Base-by-base conservation (phyloP, 2,797 vertebrate species). In the Hyperoplus lanceolatus region DNA sequence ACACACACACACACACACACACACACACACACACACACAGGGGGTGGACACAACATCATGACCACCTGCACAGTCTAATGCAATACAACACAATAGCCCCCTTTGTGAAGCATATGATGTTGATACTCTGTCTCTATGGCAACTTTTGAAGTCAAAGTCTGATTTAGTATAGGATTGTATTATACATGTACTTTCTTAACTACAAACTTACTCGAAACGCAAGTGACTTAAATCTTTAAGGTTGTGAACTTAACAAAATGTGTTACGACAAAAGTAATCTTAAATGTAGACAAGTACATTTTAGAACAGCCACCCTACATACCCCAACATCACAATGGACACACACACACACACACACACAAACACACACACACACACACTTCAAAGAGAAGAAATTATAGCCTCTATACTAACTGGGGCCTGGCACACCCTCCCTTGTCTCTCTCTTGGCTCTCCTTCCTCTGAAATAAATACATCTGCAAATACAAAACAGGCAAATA, bases 381-480 rank as follows among this genome's bases (percentile, higher is more conserved):
- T 91, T 95, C 92, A 94, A 94, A 95, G 89, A 86, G 73, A 72
- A 89, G 88, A 94, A 93, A 95, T 94, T 92, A 95, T 90, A 91
- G 92, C 87, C 89, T 95, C 85, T 91, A 89, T 92, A 87, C 92
- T 94, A 95, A 95, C 92, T 91, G 92, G 88, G 82, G 80, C 89
- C 90, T 94, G 92, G 90, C 90, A 90, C 77, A 86, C 85, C 91
- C 89, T 89, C 81, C 80, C 83, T 77, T 79, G 89, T 74, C 89
- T 89, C 84, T 82, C 87, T 80, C 74, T 79, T 85, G 90, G 87
- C 89, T 86, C 83, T 86, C 78, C 77, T 79, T 92, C 88, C 80
- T 89, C 85, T 89, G 93, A 92, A 94, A 93, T 90, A 92, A 94
- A 94, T 93, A 89, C 87, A 90, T 77, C 79, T 84, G 38, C 89